phyloP scores from a whole-genome alignment of 2,113 vertebrate species.

The Leiothrix lutea region DNA sequence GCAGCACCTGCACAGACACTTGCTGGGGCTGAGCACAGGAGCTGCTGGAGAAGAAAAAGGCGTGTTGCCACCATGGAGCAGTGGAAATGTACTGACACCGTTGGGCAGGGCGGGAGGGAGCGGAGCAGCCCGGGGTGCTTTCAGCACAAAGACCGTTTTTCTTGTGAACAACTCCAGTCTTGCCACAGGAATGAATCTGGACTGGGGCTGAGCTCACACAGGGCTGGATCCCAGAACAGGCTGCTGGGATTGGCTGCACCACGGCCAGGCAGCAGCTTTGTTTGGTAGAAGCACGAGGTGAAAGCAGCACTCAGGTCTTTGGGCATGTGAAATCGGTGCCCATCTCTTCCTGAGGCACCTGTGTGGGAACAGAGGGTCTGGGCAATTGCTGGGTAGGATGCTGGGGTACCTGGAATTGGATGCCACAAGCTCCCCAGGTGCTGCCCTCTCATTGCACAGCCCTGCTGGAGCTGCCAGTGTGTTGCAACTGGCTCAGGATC shows the following conservation, averaged over 20 bases:
- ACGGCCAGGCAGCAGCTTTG: background rate
- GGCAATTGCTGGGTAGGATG: background rate
- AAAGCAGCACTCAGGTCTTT: background rate
- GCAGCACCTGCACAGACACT: background rate
- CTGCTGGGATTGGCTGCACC: background rate
- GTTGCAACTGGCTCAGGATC: background rate
- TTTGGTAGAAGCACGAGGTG: accelerated
- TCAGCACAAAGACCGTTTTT: background rate
- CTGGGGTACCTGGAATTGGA: background rate
- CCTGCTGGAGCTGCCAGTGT: background rate
- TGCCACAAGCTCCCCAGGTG: background rate
- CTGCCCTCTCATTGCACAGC: background rate
- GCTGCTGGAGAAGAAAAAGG: background rate
- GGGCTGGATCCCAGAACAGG: background rate
- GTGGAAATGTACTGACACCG: background rate
- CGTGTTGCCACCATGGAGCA: background rate
- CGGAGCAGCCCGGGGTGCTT: background rate
- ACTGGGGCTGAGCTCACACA: background rate
- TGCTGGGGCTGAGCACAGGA: background rate
- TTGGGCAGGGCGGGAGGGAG: background rate
- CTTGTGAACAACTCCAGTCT: background rate
- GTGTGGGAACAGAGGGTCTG: background rate
- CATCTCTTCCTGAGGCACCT: background rate
- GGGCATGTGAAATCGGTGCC: background rate
- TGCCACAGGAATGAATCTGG: background rate